Evolutionary conservation across 1,140 invertebrate species (phyloP).

Genomic region (Eurosta solidaginis): DNA sequence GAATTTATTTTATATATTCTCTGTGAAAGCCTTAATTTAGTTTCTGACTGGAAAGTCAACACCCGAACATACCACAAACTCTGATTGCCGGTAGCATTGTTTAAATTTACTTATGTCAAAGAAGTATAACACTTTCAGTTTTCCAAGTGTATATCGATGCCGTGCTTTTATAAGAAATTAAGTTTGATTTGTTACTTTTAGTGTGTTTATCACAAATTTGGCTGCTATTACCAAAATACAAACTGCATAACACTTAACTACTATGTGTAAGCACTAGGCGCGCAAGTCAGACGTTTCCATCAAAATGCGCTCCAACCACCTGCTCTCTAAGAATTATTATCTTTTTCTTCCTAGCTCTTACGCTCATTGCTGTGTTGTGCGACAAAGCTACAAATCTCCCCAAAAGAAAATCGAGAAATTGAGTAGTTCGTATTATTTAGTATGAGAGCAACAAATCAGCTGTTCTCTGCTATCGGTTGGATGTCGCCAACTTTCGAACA

Average conservation of each 20-base stretch:
- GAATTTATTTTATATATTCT: too few species aligned
- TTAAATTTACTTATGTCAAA: too few species aligned
- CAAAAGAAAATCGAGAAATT: not conserved
- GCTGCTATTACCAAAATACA: not conserved
- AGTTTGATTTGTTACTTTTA: too few species aligned
- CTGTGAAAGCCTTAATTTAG: too few species aligned
- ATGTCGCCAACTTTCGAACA: slow-evolving; percentile 23
- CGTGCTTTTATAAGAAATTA: too few species aligned
- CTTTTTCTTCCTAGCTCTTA: not conserved
- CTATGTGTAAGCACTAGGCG: not conserved
- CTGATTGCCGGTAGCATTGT: too few species aligned
- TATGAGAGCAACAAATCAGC: not conserved
- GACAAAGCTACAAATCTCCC: not conserved
- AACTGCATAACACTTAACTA: not conserved
- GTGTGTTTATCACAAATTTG: too few species aligned
- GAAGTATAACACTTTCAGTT: too few species aligned
- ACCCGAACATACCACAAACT: too few species aligned
- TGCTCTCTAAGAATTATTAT: not conserved
- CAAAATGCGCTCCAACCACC: not conserved
- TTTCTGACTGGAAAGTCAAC: too few species aligned
- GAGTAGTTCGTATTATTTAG: not conserved
- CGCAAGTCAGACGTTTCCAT: not conserved
- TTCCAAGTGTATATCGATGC: too few species aligned
- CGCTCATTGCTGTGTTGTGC: not conserved
- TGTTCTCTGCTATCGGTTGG: not conserved